Evolutionary conservation across 1,140 invertebrate genomes (phyloP).

Genomic region (Drosophila pseudoananassae): DNA sequence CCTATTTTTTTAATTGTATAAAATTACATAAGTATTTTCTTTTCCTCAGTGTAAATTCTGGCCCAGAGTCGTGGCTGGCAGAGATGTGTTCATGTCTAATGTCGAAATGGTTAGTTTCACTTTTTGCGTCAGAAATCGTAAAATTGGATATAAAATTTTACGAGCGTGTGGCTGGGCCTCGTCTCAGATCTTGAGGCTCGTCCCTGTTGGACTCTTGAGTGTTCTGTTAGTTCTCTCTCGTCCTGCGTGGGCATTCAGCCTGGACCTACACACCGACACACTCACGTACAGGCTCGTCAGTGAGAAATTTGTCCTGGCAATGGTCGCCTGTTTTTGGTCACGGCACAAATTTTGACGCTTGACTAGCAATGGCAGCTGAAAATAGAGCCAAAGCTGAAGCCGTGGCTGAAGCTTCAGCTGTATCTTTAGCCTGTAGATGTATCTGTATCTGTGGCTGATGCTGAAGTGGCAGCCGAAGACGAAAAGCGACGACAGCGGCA

Average conservation of each 20-base stretch:
- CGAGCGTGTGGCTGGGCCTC: conserved; percentile 71
- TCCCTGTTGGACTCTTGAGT: conserved; percentile 32
- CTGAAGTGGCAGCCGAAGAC: conserved; percentile 38
- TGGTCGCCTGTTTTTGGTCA: conserved; percentile 72
- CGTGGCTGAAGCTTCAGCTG: conserved; percentile 12
- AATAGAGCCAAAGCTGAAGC: conserved; percentile 22
- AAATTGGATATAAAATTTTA: conserved; percentile 83
- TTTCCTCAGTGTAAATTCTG: conserved; percentile 29
- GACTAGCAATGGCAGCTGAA: conserved; percentile 72
- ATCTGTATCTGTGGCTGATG: conserved; percentile 28
- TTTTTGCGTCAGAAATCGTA: conserved; percentile 82
- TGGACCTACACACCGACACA: conserved; percentile 16
- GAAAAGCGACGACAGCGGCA: conserved; percentile 32
- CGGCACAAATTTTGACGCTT: conserved; percentile 79
- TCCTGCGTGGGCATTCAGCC: conserved; percentile 26
- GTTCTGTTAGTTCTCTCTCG: conserved; percentile 63
- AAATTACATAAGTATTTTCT: neutral
- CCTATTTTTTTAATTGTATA: no score
- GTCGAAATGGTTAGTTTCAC: conserved; percentile 82
- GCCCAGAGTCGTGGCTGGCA: conserved; percentile 9
- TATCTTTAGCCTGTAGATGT: conserved; percentile 7
- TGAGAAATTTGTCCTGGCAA: conserved; percentile 61
- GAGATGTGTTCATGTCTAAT: conserved; percentile 82
- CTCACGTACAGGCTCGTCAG: conserved; percentile 7
- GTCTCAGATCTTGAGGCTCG: conserved; percentile 40